phyloP scores from a whole-genome alignment of 2,113 vertebrate species.

The Istiophorus platypterus region DNA sequence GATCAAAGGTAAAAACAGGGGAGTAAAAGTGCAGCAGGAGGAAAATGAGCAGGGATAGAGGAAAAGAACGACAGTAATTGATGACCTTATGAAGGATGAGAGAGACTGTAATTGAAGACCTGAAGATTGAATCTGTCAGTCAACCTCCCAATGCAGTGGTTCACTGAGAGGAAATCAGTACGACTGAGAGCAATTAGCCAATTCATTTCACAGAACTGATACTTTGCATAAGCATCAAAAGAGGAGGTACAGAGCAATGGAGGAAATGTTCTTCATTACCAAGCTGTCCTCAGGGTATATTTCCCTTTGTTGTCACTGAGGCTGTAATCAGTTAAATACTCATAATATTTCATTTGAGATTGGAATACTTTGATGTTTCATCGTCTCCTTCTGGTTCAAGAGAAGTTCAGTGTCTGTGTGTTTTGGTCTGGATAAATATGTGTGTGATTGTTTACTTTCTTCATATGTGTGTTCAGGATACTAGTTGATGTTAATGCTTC shows the following conservation, averaged over 20 bases:
- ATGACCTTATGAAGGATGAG: background rate
- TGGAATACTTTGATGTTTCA: slow-evolving; percentile 31
- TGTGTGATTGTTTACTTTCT: slow-evolving; percentile 2
- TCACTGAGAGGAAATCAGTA: background rate
- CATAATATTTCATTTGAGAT: slow-evolving; percentile 11
- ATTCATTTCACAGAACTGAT: slow-evolving; percentile 25
- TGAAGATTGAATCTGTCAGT: slow-evolving; percentile 46
- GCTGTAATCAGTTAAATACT: slow-evolving; percentile 50
- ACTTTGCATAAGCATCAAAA: slow-evolving; percentile 31
- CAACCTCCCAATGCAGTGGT: background rate
- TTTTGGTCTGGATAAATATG: background rate
- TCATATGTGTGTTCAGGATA: too few species aligned
- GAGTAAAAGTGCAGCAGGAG: background rate
- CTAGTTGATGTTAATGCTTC: background rate
- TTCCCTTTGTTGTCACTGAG: slow-evolving; percentile 21
- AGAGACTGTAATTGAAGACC: slow-evolving; percentile 9
- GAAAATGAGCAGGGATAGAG: slow-evolving; percentile 1
- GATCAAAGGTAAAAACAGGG: background rate
- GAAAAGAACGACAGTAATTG: slow-evolving; percentile 2
- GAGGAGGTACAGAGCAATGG: background rate
- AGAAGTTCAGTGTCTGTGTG: slow-evolving; percentile 14
- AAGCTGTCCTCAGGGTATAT: slow-evolving; percentile 22
- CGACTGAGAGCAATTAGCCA: slow-evolving; percentile 26
- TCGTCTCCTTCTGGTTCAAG: slow-evolving; percentile 8
- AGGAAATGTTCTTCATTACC: slow-evolving; percentile 32